Conservation (phyloP, 2,888 invertebrate species). For the Scaptomyza reducta region DNA sequence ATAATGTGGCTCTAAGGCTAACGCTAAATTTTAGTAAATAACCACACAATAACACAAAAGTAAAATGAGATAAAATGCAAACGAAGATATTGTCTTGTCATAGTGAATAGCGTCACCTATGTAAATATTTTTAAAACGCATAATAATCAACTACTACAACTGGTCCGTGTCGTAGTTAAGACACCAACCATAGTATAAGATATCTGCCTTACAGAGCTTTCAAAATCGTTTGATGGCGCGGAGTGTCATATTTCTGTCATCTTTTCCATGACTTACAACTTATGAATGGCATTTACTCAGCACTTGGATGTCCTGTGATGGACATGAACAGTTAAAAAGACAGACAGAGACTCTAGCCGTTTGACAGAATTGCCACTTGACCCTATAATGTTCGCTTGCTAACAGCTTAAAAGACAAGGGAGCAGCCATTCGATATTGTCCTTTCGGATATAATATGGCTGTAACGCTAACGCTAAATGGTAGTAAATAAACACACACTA, state of each 20-base stretch:
- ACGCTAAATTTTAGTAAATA: no score
- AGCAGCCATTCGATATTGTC: constrained; percentile 39
- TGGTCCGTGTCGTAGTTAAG: not conserved
- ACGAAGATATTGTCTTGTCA: not conserved
- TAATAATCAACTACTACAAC: constrained; percentile 5
- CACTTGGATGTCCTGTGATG: constrained; percentile 5
- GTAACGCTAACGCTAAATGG: constrained; percentile 56
- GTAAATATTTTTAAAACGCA: not conserved
- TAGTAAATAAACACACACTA: constrained; percentile 59
- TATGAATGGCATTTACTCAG: constrained; percentile 66
- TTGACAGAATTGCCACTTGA: constrained; percentile 53
- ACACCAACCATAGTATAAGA: constrained; percentile 2
- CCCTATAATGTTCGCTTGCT: constrained; percentile 56
- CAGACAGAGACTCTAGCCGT: constrained; percentile 11
- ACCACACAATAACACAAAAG: no score
- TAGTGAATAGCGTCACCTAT: not conserved
- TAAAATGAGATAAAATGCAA: no score
- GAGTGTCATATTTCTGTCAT: not conserved
- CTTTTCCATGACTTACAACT: constrained; percentile 43
- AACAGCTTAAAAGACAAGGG: constrained; percentile 59
- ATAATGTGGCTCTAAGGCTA: no score
- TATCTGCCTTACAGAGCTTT: not conserved
- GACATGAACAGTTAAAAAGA: constrained; percentile 13
- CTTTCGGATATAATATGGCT: constrained; percentile 31
- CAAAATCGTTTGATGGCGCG: not conserved